phyloP scores from a whole-genome alignment of 1,140 invertebrate genomes.

The Hestina assimilis region DNA sequence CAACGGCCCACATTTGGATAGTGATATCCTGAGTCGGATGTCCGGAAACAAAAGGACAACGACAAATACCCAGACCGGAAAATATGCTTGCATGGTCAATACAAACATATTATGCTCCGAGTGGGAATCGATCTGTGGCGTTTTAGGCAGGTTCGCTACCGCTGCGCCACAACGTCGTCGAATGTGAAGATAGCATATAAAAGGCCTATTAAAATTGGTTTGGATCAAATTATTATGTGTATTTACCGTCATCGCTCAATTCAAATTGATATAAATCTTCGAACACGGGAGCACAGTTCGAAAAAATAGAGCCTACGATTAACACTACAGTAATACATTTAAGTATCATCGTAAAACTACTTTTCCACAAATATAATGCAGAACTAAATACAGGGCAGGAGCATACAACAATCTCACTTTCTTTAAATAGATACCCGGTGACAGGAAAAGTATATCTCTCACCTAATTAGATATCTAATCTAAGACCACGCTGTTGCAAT shows the following conservation, averaged over 20 bases:
- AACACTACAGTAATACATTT: constrained; percentile 4
- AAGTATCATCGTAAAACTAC: constrained; percentile 3
- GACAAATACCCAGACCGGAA: no score
- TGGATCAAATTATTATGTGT: no score
- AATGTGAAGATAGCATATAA: no score
- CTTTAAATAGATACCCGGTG: constrained; percentile 30
- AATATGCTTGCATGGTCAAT: no score
- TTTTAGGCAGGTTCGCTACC: no score
- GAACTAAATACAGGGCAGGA: not conserved
- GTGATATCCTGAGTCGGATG: no score
- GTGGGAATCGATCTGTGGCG: no score
- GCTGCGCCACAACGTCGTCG: no score
- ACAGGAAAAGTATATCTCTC: constrained; percentile 38
- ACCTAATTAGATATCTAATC: constrained; percentile 59
- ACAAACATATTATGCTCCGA: no score
- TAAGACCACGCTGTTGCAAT: constrained; percentile 13
- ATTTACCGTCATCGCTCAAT: not conserved
- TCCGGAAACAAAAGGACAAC: no score
- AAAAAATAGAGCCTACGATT: constrained; percentile 5
- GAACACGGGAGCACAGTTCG: constrained; percentile 22
- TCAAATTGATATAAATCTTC: not conserved
- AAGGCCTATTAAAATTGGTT: no score
- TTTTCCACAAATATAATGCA: not conserved
- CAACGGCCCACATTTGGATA: no score
- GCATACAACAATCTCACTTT: not conserved